Evolutionary conservation across 2,113 vertebrate genomes (phyloP), one percentile per base, ranked within the genome.

Genomic region (Gallinago undulata): DNA sequence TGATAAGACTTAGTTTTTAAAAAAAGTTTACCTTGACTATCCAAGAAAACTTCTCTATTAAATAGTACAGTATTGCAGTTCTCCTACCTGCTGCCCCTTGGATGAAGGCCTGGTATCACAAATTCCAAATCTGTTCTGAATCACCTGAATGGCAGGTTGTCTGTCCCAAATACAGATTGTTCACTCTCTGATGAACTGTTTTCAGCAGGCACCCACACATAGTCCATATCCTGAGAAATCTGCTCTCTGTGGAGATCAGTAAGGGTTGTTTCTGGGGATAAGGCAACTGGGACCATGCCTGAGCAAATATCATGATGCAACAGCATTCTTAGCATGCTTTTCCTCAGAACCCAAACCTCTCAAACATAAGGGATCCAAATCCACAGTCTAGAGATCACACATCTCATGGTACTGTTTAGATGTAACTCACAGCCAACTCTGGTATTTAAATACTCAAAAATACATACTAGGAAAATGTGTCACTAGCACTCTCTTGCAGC

Each of bases 221-320:
- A 19, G 25, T 81, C 48, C 31, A 11, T 13, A 69, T n/a, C 43
- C 13, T 47, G 45, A 89, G 45, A 84, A 89, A 84, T 82, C n/a
- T 48, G n/a, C 51, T 43, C 69, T 72, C 83, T 86, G 22, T 81
- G 69, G 48, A 87, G 51, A 56, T 79, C 31, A 45, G 59, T 45
- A 59, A 81, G 22, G 64, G 35, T 9, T 78, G 60, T 63, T 94
- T 75, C 68, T 78, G 39, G 14, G n/a, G 37, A 76, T 50, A 89
- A 82, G 80, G 59, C 80, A 82, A 84, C 7, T 48, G 56, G 33
- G 31, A 68, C 83, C 48, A 64, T 68, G 64, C 48, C 77, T 92
- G 48, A 87, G 74, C 73, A 96, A 87, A 79, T 57, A 80, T 48
- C 62, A 92, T 70, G 90, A 90, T 84, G 85, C 72, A 93, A 75